These are phyloP conservation scores for Sebastes itinus DNA, from an alignment of 2,797 vertebrate species.

Conservation along the genomic window DNA sequence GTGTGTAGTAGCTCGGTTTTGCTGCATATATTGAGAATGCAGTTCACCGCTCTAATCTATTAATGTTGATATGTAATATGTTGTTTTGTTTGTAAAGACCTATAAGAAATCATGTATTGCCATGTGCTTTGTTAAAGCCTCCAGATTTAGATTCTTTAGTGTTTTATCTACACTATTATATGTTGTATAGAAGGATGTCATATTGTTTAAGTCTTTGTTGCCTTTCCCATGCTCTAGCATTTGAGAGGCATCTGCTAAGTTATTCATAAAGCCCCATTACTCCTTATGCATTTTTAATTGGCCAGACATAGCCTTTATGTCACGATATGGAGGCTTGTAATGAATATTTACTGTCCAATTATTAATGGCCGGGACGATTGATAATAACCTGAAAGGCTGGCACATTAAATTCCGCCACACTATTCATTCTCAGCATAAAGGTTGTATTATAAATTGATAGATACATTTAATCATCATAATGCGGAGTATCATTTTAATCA, in stretches of 20 bases:
- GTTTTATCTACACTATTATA: background rate
- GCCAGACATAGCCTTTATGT: conserved; percentile 93
- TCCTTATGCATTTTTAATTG: conserved; percentile 97
- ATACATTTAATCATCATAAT: conserved; percentile 46
- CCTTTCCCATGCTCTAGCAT: conserved; percentile 66
- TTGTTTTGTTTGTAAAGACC: background rate
- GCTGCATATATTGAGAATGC: background rate
- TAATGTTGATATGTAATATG: background rate
- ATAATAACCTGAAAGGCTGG: conserved; percentile 86
- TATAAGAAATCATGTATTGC: background rate
- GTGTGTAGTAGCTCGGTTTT: background rate
- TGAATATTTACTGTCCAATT: conserved; percentile 95
- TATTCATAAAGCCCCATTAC: conserved; percentile 98
- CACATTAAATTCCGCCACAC: conserved; percentile 87
- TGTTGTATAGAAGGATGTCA: conserved; percentile 9
- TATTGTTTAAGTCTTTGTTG: conserved; percentile 38
- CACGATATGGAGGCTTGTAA: conserved; percentile 93
- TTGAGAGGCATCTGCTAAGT: conserved; percentile 91
- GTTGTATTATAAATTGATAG: conserved; percentile 34
- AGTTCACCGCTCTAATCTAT: background rate
- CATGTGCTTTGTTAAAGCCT: background rate
- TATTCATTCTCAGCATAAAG: conserved; percentile 15
- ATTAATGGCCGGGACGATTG: conserved; percentile 90
- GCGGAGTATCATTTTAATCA: conserved; percentile 23
- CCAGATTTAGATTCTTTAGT: background rate